Evolutionary conservation across 2,888 invertebrate species (phyloP).

Genomic region (Ferdinandea cuprea): DNA sequence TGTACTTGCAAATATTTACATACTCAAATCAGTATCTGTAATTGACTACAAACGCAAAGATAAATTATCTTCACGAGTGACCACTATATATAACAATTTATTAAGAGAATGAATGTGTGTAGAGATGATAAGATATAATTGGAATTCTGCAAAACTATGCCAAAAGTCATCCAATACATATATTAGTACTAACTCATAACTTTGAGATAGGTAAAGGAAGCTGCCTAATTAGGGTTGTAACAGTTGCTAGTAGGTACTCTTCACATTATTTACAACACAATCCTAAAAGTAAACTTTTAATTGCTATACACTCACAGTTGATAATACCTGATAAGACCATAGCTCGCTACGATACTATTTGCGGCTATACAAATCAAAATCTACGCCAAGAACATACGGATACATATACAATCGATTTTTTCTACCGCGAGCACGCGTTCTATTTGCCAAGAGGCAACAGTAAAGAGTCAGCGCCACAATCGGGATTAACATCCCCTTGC

Average conservation of each 20-base stretch:
- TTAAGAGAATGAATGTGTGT: neutral
- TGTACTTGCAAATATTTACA: conserved; percentile 36
- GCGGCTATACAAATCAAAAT: conserved; percentile 10
- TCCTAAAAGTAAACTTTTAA: conserved; percentile 21
- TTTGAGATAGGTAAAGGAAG: too few relatives aligned
- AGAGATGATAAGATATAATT: conserved; percentile 8
- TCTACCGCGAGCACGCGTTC: conserved; percentile 9
- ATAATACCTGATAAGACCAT: conserved; percentile 64
- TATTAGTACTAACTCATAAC: too few relatives aligned
- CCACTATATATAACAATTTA: conserved; percentile 19
- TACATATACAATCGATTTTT: conserved; percentile 17
- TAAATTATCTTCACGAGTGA: conserved; percentile 20
- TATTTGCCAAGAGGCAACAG: conserved; percentile 57
- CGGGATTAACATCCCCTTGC: conserved; percentile 37
- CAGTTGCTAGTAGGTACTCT: neutral
- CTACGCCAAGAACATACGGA: conserved; percentile 16
- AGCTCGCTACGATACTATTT: neutral
- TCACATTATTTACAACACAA: conserved; percentile 1
- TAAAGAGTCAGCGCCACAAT: conserved; percentile 19
- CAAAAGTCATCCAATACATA: too few relatives aligned
- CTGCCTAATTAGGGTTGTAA: neutral
- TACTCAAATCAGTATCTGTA: conserved; percentile 3
- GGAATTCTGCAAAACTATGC: neutral
- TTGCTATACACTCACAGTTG: conserved; percentile 25
- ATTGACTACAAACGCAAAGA: neutral